phyloP scores from a whole-genome alignment of 1,140 invertebrate genomes.

The Cecropterus lyciades region DNA sequence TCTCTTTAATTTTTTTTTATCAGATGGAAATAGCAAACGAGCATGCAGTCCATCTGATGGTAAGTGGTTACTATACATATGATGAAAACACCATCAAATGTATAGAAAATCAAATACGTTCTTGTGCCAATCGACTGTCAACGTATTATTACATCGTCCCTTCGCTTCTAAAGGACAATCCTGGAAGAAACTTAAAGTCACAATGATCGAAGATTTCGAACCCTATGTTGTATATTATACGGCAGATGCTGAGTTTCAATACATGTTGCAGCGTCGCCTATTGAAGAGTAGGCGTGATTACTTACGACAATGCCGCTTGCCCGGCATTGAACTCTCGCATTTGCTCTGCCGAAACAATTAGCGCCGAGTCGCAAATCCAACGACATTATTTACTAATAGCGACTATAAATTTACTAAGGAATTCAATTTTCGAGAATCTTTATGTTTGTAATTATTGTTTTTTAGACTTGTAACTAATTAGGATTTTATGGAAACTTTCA shows the following conservation, averaged over 20 bases:
- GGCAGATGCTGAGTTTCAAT: neutral
- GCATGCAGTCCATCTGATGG: too few species aligned
- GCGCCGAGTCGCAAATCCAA: slow-evolving; percentile 58
- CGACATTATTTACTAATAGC: slow-evolving; percentile 51
- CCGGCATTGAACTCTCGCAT: slow-evolving; percentile 77
- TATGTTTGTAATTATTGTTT: neutral
- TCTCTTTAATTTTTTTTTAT: neutral
- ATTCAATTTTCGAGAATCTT: neutral
- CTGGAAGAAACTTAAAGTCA: neutral
- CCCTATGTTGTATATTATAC: neutral
- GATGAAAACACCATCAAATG: too few species aligned
- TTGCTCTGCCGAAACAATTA: slow-evolving; percentile 76
- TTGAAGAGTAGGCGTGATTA: slow-evolving; percentile 44
- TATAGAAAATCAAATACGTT: neutral
- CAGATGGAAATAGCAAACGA: neutral
- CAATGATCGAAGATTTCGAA: neutral
- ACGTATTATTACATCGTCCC: neutral
- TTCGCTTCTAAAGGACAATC: slow-evolving; percentile 1
- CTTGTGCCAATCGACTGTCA: slow-evolving; percentile 9
- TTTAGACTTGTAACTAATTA: neutral
- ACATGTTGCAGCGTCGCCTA: slow-evolving; percentile 16
- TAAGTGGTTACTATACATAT: too few species aligned
- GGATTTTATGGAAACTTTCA: too few species aligned
- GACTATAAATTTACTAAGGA: neutral
- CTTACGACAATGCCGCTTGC: slow-evolving; percentile 48